Evolutionary conservation across 2,797 vertebrate species (phyloP), one percentile per base, ranked within the genome.

Genomic region (Spheniscus humboldti): DNA sequence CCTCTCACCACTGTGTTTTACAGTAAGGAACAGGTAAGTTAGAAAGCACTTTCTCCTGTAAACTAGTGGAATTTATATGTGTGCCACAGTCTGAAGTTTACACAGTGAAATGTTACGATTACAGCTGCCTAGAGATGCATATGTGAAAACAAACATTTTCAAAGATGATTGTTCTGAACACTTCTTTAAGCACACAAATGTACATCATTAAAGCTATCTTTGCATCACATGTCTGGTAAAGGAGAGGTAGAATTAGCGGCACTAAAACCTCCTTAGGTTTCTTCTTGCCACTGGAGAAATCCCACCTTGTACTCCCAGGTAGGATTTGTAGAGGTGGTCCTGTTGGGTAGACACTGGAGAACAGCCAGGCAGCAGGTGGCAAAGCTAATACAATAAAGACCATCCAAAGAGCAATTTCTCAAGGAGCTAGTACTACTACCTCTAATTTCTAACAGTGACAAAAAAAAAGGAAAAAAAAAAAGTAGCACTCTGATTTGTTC

Each of bases 401-500:
- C 28, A 82, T 60, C 31, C 59, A 75, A 91, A 82, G 33, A 85
- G 63, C 82, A 84, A 47, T 43, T 87, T 82, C 47, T 90, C 80
- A 93, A 66, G 59, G 9, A 83, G 43, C 60, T 57, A 78, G 31
- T 43, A 80, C 33, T 27, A 33, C 59, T 37, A n/a, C 59, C 24
- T 92, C 85, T 75, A 90, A 88, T 86, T 93, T 92, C 83, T 88
- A 96, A 97, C 87, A 88, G 80, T 89, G 59, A 89, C 63, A 94
- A 94, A 28, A 82, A 92, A 92, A 67, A 81, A 92, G 64, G 79
- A 92, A 33, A 37, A 57, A 75, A 86, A 83, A 74, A 90, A 94
- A 79, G 30, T 4, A 86, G 41, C 72, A 90, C 41, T 94, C n/a
- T 64, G 22, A 91, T 86, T 95, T 97, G 90, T 94, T 97, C 78